These are phyloP conservation scores for Falco rusticolus DNA, from an alignment of 2,797 vertebrate species.

Conservation along the genomic window DNA sequence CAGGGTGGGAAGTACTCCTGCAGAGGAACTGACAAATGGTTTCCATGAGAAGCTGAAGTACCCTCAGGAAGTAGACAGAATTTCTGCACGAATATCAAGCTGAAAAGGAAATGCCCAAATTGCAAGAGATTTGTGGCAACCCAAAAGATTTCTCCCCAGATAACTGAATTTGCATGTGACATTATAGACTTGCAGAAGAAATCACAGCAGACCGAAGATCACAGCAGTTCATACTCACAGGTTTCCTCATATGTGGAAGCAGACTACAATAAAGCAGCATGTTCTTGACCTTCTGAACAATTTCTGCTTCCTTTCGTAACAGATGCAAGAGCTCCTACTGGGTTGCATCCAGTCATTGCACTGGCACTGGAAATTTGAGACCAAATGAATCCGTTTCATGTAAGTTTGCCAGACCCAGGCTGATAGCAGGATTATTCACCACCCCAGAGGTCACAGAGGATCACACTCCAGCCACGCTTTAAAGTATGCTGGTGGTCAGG, in stretches of 20 bases:
- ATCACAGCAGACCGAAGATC: background rate
- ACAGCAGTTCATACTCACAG: background rate
- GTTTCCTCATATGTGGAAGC: background rate
- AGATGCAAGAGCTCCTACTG: background rate
- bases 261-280: background rate
- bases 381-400: background rate
- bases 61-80: slow-evolving; percentile 35
- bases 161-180: background rate
- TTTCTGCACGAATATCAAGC: background rate
- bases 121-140: background rate
- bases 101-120: background rate
- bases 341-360: background rate
- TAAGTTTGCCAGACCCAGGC: background rate
- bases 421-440: background rate
- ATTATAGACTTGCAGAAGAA: background rate
- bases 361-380: background rate
- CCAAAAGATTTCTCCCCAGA: background rate
- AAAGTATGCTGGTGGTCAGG: background rate
- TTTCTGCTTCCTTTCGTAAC: background rate
- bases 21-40: slow-evolving; percentile 17
- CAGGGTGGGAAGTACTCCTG: background rate
- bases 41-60: slow-evolving; percentile 45
- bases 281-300: background rate
- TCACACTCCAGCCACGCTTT: background rate
- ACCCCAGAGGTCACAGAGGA: background rate